Base-by-base conservation (phyloP, 2,888 invertebrate species). In the Steromphala cineraria region DNA sequence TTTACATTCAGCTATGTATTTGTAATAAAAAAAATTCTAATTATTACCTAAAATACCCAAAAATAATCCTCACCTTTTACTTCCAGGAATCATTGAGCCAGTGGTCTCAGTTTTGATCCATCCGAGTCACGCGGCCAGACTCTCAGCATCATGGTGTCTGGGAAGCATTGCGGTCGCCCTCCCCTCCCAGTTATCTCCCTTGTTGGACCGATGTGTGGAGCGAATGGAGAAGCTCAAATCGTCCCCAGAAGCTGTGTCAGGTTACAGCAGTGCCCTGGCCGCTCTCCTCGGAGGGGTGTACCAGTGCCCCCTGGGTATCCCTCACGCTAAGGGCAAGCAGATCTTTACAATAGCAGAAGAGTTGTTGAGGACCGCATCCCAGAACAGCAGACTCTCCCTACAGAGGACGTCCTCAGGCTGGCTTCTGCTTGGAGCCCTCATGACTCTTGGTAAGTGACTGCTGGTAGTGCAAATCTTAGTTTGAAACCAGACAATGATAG, bases 301-400 rank as follows among this genome's bases (percentile, higher is more conserved):
- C 71, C 95, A 97, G 77, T 98, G 92, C 80, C 89, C 92, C 24
- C 89, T 93, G 4, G 93, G 99, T 21, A 97, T 99, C 56, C 99
- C 99, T 0, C 98, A 99, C 93, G 98, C 97, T 40, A 97, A 98
- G 90, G 98, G 99, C 84, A 99, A 99, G 95, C 95, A 95, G 83
- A 97, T 99, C 53, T 99, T 99, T 94, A 98, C 97, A 92, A 97
- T 98, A 7, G 99, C 99, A 0, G 99, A 99, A 94, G 99, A 99
- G 92, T 94, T 99, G 87, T 94, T 99, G 74, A 95, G 99, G 84
- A 98, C 98, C 83, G 99, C 99, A 0, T 98, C 97, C 90, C 99
- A 99, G 94, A 99, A 98, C 94, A 98, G 98, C 93, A 95, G 99
- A 77, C 95, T 99, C 80, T 98, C 99, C 0, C 95, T 98, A 83